Evolutionary conservation across 2,113 vertebrate species (phyloP).

Genomic region (Podiceps cristatus): DNA sequence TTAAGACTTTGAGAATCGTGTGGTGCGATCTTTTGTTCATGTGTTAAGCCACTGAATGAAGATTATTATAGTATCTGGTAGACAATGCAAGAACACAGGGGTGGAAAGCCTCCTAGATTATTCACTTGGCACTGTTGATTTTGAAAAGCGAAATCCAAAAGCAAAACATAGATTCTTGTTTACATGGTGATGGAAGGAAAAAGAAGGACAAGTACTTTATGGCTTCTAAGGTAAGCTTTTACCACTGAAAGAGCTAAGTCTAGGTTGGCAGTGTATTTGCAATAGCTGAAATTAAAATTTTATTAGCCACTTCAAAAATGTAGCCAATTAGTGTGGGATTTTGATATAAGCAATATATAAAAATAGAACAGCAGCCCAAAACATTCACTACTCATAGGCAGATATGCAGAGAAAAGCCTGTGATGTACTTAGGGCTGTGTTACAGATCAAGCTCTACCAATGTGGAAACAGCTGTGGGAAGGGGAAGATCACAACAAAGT

Average conservation of each 20-base stretch:
- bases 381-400: background rate
- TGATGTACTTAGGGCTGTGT: background rate
- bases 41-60: background rate
- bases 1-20: background rate
- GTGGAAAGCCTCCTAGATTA: background rate
- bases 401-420: background rate
- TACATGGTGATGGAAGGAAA: background rate
- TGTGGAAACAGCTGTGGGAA: background rate
- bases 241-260: background rate
- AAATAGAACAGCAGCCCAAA: background rate
- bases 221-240: background rate
- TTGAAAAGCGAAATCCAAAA: background rate
- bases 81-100: background rate
- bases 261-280: background rate
- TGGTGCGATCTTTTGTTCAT: background rate
- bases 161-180: background rate
- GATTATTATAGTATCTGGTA: background rate
- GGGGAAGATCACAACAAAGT: background rate
- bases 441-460: background rate
- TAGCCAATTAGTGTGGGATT: background rate
- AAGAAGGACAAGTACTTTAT: background rate
- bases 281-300: background rate
- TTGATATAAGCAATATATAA: background rate
- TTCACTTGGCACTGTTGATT: background rate
- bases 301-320: background rate